Base-by-base conservation (phyloP, 2,888 invertebrate genomes). In the Drosophila engyochracea region DNA sequence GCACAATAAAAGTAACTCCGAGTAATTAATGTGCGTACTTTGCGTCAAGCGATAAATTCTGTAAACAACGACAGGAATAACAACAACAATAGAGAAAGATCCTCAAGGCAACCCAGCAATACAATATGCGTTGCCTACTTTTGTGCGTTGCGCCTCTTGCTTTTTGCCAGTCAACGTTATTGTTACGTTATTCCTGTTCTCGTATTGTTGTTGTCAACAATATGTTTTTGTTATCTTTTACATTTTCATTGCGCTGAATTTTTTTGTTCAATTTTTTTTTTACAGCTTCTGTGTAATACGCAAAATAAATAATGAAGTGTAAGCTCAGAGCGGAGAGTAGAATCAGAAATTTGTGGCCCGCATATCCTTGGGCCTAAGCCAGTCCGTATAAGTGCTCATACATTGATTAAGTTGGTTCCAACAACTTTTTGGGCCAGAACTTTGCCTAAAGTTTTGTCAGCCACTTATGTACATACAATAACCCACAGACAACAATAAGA, bases 11-110 rank as follows among this genome's bases (percentile, higher is more conserved):
- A 88, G 91, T 91, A 88, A 88, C 91, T 91, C 90, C 81, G 70
- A 67, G 88, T 91, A 88, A 88, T 88, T 88, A 88, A 88, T 88
- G 88, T 90, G 89, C 91, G 88, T 88, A 85, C 90, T 89, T 88
- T 91, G 83, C 85, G 85, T 73, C 78, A 73, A 83, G 76, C 88
- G 88, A 89, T 91, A 88, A 88, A 88, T 88, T 88, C 88, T 64
- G 73, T 30, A 61, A 78, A 60, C 63, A 70, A 62, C 47, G 65
- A 52, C 67, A 55, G 51, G 28, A 57, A 30, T 44, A 75, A 37
- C 66, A 69, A 19, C 70, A 75, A 55, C 60, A 79, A 60, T 67
- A 74, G 47, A 51, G 41, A 28, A 52, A 68, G 52, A 66, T 80
- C 65, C 70, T 78, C 47, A 70, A 76, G 68, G 76, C 70, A 60